These are phyloP conservation scores for Carposina sasakii DNA, from an alignment of 1,140 invertebrate genomes.

Conservation along the genomic window DNA sequence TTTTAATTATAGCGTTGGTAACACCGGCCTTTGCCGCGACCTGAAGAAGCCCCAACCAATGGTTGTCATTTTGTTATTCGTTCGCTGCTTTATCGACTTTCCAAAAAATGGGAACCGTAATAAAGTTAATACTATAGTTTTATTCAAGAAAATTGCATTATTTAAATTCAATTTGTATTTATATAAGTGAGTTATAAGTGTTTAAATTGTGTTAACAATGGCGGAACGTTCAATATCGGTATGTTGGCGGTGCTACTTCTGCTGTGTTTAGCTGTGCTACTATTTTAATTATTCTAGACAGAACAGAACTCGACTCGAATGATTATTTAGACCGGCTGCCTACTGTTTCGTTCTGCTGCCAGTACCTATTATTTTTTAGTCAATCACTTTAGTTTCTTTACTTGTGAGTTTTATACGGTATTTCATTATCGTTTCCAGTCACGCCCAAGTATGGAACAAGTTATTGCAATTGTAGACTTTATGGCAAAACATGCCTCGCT, in stretches of 20 bases:
- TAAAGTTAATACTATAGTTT: background rate
- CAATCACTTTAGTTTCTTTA: background rate
- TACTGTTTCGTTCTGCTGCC: background rate
- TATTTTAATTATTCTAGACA: background rate
- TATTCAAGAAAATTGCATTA: background rate
- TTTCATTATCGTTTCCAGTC: slow-evolving; percentile 33
- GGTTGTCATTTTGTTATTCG: slow-evolving; percentile 9
- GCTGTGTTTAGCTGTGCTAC: background rate
- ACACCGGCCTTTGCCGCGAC: no score
- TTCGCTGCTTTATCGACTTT: background rate
- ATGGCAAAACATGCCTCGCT: slow-evolving; percentile 58
- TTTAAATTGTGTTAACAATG: background rate
- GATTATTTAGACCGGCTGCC: background rate
- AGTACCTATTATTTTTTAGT: background rate
- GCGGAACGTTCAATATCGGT: background rate
- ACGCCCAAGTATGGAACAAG: slow-evolving; percentile 56
- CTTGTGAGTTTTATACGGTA: background rate
- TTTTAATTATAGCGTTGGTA: no score
- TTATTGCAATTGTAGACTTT: slow-evolving; percentile 57
- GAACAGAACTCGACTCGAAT: background rate
- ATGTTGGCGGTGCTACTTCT: background rate
- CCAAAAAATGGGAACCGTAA: background rate
- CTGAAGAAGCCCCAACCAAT: slow-evolving; percentile 13
- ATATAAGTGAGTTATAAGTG: no score
- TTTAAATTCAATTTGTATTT: background rate